Conservation (phyloP, 1,140 invertebrate species). For the Ceratosolen solmsi region DNA sequence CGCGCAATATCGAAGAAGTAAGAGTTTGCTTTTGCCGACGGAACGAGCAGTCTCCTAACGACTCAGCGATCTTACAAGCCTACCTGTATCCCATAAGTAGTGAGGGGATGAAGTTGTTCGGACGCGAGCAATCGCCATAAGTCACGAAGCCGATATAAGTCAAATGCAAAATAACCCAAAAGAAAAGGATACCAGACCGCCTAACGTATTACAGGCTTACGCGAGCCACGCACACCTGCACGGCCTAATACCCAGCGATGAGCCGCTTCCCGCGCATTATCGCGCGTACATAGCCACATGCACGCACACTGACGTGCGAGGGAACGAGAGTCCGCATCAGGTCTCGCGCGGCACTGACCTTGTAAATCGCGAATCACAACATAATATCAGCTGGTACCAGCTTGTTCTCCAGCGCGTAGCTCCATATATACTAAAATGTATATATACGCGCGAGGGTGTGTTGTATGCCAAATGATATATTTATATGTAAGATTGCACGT, state of each 20-base stretch:
- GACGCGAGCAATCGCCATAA: slow-evolving; percentile 34
- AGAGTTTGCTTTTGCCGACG: not conserved
- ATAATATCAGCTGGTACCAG: slow-evolving; percentile 45
- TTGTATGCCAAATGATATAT: not conserved
- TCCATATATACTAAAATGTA: not conserved
- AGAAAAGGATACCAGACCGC: slow-evolving; percentile 5
- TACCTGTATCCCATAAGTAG: slow-evolving; percentile 26
- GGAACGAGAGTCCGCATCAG: slow-evolving; percentile 19
- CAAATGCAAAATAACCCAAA: slow-evolving; percentile 23
- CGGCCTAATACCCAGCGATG: not conserved
- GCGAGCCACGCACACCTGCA: not conserved
- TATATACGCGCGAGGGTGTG: not conserved
- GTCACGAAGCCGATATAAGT: slow-evolving; percentile 34
- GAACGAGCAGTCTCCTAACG: not conserved
- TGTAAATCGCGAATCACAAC: slow-evolving; percentile 50
- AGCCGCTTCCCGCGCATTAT: slow-evolving; percentile 15
- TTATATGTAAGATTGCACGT: not conserved
- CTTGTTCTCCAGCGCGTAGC: slow-evolving; percentile 7
- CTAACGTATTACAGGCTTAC: slow-evolving; percentile 10
- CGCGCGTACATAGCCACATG: not conserved
- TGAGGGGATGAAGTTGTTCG: slow-evolving; percentile 48
- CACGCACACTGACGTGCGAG: not conserved
- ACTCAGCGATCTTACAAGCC: slow-evolving; percentile 33
- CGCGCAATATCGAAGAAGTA: not conserved
- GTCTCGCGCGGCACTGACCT: slow-evolving; percentile 44